A percentile compares a stretch with the other conserved stretches of the same genome.
These are phyloP conservation scores for Rhodeus uyekii DNA, from an alignment of 2,797 vertebrate genomes.

Conservation along the genomic window DNA sequence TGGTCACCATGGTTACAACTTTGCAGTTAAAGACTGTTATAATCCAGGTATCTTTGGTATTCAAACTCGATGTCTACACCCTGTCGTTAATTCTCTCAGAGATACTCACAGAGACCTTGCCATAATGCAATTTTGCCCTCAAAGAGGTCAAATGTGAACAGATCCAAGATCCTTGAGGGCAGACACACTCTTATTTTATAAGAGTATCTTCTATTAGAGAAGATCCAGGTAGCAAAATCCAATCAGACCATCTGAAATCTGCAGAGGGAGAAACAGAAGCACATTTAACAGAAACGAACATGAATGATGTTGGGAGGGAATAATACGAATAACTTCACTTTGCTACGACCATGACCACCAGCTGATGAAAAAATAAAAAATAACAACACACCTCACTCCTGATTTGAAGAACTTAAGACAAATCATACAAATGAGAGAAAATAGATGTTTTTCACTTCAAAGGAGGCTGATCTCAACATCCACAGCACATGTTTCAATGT, in stretches of 20 bases:
- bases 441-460: background rate
- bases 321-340: background rate
- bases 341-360: background rate
- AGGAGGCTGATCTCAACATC: background rate
- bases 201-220: background rate
- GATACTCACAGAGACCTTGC: background rate
- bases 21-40: constrained; percentile 15
- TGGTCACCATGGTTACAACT: constrained; percentile 17
- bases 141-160: constrained; percentile 13
- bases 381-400: background rate
- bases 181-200: constrained; percentile 10
- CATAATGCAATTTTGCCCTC: constrained; percentile 3
- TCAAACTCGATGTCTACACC: constrained; percentile 15
- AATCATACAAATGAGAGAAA: background rate
- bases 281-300: background rate
- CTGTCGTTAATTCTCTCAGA: background rate
- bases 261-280: constrained; percentile 5
- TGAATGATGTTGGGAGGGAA: background rate
- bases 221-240: background rate
- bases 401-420: background rate
- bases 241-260: constrained; percentile 9
- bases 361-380: background rate
- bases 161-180: background rate
- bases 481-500: background rate
- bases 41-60: constrained; percentile 32